These are phyloP conservation scores for Crotalus tigris DNA, from an alignment of 2,113 vertebrate species.

Conservation along the genomic window DNA sequence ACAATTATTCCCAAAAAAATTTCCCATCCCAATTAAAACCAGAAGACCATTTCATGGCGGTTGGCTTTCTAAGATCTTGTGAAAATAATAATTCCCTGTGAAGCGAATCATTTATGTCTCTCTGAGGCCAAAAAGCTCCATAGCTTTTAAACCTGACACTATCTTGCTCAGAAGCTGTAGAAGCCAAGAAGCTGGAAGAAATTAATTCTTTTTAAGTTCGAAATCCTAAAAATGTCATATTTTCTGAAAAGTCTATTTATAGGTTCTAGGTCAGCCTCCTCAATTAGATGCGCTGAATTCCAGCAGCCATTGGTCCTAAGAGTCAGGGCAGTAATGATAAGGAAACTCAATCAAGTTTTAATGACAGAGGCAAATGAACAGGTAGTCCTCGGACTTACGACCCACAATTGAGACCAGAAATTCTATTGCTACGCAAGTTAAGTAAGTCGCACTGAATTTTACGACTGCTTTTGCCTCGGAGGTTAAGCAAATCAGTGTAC, in stretches of 20 bases:
- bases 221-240: neutral
- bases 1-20: conserved; percentile 47
- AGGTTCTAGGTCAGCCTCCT: too few relatives aligned
- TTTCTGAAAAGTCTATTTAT: too few relatives aligned
- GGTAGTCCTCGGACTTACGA: conserved; percentile 19
- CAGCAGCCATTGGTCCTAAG: too few relatives aligned
- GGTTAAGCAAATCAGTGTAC: too few relatives aligned
- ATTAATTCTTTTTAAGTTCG: neutral
- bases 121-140: conserved; percentile 38
- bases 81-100: conserved; percentile 66
- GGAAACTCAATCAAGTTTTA: too few relatives aligned
- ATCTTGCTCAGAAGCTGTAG: neutral
- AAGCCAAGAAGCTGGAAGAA: conserved; percentile 3
- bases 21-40: conserved; percentile 72
- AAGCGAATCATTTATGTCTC: conserved; percentile 55
- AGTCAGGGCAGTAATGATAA: too few relatives aligned
- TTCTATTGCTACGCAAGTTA: too few relatives aligned
- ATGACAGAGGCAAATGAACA: conserved; percentile 25
- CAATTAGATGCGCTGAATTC: too few relatives aligned
- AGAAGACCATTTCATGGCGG: conserved; percentile 77
- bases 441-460: too few relatives aligned
- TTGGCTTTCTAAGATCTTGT: conserved; percentile 70
- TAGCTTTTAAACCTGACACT: conserved; percentile 46
- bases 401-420: neutral
- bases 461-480: too few relatives aligned